Conservation (phyloP, 2,888 invertebrate species). For the Drosophila vallismaia region DNA sequence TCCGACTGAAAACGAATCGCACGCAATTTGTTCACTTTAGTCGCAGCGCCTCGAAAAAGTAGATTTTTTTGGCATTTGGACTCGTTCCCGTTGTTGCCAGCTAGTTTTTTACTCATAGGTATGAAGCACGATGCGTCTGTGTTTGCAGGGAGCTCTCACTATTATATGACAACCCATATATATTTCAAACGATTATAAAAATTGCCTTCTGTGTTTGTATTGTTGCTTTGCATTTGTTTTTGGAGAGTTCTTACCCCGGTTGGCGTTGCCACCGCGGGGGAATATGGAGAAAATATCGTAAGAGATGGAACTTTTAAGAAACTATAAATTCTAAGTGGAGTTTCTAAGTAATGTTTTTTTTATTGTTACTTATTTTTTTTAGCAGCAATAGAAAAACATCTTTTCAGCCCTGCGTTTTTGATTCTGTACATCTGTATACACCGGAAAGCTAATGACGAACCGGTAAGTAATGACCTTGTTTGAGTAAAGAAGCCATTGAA, state of each 20-base stretch:
- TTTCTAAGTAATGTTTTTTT: not conserved
- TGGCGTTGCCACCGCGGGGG: conserved; percentile 44
- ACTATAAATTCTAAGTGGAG: not conserved
- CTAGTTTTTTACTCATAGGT: conserved; percentile 60
- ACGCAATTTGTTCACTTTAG: conserved; percentile 38
- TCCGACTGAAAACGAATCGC: conserved; percentile 33
- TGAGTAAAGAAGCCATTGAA: too few species aligned
- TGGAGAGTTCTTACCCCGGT: conserved; percentile 55
- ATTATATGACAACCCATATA: conserved; percentile 31
- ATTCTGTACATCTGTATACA: too few species aligned
- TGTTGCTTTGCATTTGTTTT: conserved; percentile 67
- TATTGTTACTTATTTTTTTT: too few species aligned
- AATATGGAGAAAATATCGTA: conserved; percentile 1
- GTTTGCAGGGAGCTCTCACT: conserved; percentile 22
- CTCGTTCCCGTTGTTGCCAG: conserved; percentile 52
- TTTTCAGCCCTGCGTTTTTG: too few species aligned
- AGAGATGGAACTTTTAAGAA: not conserved
- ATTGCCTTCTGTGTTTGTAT: conserved; percentile 58
- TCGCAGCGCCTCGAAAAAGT: conserved; percentile 42
- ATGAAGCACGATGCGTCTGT: conserved; percentile 42
- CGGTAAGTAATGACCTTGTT: too few species aligned
- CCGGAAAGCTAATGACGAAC: too few species aligned
- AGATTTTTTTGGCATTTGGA: conserved; percentile 57
- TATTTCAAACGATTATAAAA: conserved; percentile 24
- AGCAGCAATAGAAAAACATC: too few species aligned